Evolutionary conservation across 2,113 vertebrate genomes (phyloP).

Genomic region (Macquaria australasica): DNA sequence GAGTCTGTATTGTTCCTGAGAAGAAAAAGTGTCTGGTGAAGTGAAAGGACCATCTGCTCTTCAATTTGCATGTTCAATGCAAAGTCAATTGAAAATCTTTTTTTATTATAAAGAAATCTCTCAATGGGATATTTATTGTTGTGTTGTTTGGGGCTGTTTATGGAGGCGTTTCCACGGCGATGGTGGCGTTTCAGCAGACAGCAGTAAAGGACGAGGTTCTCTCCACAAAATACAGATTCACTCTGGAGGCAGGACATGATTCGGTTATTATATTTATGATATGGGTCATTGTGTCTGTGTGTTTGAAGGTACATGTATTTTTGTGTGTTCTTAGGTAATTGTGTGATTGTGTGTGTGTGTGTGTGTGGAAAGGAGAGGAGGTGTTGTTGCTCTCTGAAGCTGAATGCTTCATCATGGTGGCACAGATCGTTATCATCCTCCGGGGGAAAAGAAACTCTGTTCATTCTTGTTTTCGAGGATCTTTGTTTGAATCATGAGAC

Average conservation of each 20-base stretch:
- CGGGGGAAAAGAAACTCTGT: neutral
- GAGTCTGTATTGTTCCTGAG: constrained; percentile 27
- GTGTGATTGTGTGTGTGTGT: constrained; percentile 25
- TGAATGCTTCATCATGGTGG: constrained; percentile 9
- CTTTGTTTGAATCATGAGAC: neutral
- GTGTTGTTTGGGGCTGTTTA: constrained; percentile 5
- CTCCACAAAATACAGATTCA: neutral
- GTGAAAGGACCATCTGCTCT: constrained; percentile 30
- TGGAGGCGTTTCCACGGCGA: neutral
- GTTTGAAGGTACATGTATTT: neutral
- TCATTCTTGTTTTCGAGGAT: neutral
- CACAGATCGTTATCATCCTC: constrained; percentile 1
- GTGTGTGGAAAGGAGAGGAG: neutral
- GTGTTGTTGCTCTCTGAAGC: neutral
- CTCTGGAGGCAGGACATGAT: neutral
- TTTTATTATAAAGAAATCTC: constrained; percentile 1
- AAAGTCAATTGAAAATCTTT: constrained; percentile 31
- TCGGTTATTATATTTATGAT: constrained; percentile 17
- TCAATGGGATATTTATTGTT: neutral
- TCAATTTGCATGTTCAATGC: constrained; percentile 45
- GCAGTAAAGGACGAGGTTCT: neutral
- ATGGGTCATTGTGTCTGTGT: constrained; percentile 10
- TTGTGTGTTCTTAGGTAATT: neutral
- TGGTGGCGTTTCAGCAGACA: neutral
- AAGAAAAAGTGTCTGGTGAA: constrained; percentile 1